These are phyloP conservation scores for Agrochola litura DNA, from an alignment of 2,888 invertebrate genomes.

Conservation along the genomic window DNA sequence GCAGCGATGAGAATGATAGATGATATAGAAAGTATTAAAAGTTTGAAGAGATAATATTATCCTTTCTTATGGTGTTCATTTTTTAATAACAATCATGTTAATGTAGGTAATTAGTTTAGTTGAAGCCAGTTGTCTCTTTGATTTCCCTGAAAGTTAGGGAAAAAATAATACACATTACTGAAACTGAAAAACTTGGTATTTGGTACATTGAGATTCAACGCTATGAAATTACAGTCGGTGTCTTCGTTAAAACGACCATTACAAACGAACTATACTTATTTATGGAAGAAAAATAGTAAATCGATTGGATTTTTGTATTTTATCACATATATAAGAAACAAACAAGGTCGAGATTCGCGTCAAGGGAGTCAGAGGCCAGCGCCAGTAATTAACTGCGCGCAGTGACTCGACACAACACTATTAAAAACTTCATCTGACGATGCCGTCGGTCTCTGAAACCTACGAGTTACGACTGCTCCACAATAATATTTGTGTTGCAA, in stretches of 20 bases:
- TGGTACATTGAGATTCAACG: no score
- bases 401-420: constrained; percentile 71
- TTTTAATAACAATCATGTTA: not conserved
- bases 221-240: not conserved
- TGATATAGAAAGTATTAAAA: not conserved
- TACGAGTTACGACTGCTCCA: constrained; percentile 10
- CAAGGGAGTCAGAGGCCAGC: constrained; percentile 51
- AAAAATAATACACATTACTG: not conserved
- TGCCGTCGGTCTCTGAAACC: constrained; percentile 38
- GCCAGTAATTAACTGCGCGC: constrained; percentile 71
- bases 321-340: not conserved
- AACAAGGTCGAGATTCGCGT: constrained; percentile 57
- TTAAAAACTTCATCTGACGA: constrained; percentile 70
- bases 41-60: not conserved
- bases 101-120: not conserved
- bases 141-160: not conserved
- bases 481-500: constrained; percentile 27
- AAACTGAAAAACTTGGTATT: not conserved
- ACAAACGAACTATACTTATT: not conserved
- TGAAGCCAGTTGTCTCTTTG: not conserved
- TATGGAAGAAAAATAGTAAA: not conserved
- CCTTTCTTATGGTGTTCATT: not conserved
- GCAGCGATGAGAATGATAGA: not conserved
- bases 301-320: not conserved
- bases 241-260: not conserved